These are phyloP conservation scores for Aelia acuminata DNA, from an alignment of 2,888 invertebrate species.

Conservation along the genomic window DNA sequence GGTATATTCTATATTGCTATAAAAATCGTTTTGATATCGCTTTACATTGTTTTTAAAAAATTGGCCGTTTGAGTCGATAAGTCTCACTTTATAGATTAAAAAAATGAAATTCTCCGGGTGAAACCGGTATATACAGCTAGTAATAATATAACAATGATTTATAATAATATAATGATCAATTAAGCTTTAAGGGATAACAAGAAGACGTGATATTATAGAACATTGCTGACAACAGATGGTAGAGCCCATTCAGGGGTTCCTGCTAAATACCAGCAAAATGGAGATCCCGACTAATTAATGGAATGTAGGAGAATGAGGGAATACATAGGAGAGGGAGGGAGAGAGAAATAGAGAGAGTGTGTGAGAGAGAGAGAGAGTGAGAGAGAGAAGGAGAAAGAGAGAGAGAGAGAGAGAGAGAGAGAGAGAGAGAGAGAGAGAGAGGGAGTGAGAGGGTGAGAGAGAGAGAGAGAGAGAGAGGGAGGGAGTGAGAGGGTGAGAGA, in stretches of 20 bases:
- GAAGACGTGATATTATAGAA: background rate
- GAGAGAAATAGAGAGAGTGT: no score
- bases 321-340: background rate
- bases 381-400: background rate
- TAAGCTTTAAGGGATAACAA: no score
- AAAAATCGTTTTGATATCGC: no score
- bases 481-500: background rate
- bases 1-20: no score
- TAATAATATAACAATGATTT: no score
- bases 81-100: no score
- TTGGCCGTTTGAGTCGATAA: no score
- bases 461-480: background rate
- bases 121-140: no score
- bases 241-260: background rate
- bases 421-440: background rate
- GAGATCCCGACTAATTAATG: background rate
- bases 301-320: background rate
- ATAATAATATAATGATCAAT: no score
- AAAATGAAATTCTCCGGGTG: no score
- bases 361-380: background rate
- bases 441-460: background rate
- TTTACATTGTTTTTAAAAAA: no score
- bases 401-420: background rate
- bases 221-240: background rate
- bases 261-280: background rate